Evolutionary conservation across 1,140 invertebrate species (phyloP).

Genomic region (Ladona fulva): DNA sequence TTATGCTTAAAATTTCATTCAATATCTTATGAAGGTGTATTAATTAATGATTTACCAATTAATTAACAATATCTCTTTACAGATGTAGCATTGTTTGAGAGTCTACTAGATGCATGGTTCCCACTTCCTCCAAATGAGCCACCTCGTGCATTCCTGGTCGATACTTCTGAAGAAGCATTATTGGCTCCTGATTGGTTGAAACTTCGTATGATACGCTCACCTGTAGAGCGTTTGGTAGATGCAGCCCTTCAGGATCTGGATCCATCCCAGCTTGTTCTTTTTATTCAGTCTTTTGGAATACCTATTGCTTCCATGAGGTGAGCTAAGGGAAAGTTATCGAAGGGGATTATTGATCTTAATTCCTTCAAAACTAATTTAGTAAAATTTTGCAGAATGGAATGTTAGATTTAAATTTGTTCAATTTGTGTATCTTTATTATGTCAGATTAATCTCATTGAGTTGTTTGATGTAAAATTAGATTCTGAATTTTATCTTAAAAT

Average conservation of each 20-base stretch:
- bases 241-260: slow-evolving; percentile 80
- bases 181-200: slow-evolving; percentile 92
- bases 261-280: slow-evolving; percentile 81
- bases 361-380: too few species aligned
- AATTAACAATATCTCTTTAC: slow-evolving; percentile 16
- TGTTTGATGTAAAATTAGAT: too few species aligned
- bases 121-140: slow-evolving; percentile 32
- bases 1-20: neutral
- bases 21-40: neutral
- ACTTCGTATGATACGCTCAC: slow-evolving; percentile 83
- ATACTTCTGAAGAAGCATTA: slow-evolving; percentile 76
- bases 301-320: slow-evolving; percentile 77
- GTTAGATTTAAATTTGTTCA: too few species aligned
- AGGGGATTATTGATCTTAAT: too few species aligned
- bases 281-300: slow-evolving; percentile 94
- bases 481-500: too few species aligned
- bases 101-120: slow-evolving; percentile 62
- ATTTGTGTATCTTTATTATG: too few species aligned
- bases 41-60: neutral
- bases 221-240: slow-evolving; percentile 69
- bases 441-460: too few species aligned
- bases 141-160: slow-evolving; percentile 71
- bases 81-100: slow-evolving; percentile 39
- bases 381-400: too few species aligned
- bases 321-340: slow-evolving; percentile 14